Conservation (phyloP, 2,888 invertebrate genomes). For the Scaeva pyrastri region DNA sequence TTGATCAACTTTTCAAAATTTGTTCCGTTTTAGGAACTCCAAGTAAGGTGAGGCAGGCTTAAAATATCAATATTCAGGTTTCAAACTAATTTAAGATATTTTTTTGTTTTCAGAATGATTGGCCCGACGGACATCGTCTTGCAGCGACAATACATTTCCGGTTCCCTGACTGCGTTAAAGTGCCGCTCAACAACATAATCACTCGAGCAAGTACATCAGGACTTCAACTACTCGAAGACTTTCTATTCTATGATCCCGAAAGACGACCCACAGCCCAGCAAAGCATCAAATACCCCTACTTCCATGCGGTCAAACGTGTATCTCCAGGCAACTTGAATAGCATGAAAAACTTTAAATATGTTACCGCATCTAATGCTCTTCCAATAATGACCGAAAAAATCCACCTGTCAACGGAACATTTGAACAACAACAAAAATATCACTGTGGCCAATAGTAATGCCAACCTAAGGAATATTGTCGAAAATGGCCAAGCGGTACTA, state of each 20-base stretch:
- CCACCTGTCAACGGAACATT: constrained; percentile 34
- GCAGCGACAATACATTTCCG: constrained; percentile 97
- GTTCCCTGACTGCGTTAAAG: constrained; percentile 94
- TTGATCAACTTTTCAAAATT: constrained; percentile 98
- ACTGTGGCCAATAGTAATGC: constrained; percentile 65
- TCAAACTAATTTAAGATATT: not conserved
- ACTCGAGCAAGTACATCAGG: constrained; percentile 93
- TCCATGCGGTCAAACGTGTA: constrained; percentile 82
- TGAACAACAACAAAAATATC: constrained; percentile 76
- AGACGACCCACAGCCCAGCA: constrained; percentile 96
- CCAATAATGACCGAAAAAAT: constrained; percentile 80
- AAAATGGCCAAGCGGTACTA: constrained; percentile 73
- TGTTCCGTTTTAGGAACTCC: constrained; percentile 97
- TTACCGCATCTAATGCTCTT: constrained; percentile 79
- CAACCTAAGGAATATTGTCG: constrained; percentile 68
- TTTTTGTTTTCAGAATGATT: constrained; percentile 88
- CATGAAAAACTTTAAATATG: constrained; percentile 60
- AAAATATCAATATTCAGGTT: not conserved
- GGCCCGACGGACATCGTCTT: constrained; percentile 97
- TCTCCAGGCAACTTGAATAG: constrained; percentile 79
- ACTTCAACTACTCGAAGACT: constrained; percentile 92
- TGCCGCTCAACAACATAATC: constrained; percentile 91
- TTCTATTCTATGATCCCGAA: constrained; percentile 96
- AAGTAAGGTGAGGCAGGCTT: constrained; percentile 87
- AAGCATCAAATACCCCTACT: constrained; percentile 89